Base-by-base conservation (phyloP, 2,113 vertebrate genomes). In the Catagonus wagneri region DNA sequence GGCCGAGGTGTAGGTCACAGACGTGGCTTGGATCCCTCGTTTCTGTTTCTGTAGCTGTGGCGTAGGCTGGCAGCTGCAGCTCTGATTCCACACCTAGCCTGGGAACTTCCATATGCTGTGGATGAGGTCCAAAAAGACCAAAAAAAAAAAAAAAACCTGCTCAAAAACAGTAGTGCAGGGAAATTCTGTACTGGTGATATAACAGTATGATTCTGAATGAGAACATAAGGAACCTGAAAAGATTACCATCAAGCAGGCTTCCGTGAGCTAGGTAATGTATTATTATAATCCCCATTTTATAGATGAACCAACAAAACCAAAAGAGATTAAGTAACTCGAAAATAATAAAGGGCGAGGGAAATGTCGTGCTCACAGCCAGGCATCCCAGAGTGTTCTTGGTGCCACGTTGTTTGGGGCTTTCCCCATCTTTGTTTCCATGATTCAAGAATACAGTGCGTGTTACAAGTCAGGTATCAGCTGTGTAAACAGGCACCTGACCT, bases 201-300 rank as follows among this genome's bases (percentile, higher is more conserved):
- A 94, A 89, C 80, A 96, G 69, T 34, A 84, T 27, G 58, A 83
- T 56, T 58, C 83, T 89, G 72, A 96, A 81, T 54, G 69, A 92
- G 66, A 94, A 69, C 15, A 72, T 85, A 89, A 94, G 66, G 56
- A 58, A 44, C 6, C 4, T 79, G 60, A 74, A 95, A 56, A 92
- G 81, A 85, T 60, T 72, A 90, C 66, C 39, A 84, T 66, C 16
- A 56, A 79, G 25, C 80, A 69, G 22, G 27, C 17, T 90, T 20
- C 79, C 83, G 72, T 34, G 10, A 94, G 32, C 32, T n/a, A 58
- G 34, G 13, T 66, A 79, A 44, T 63, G 2, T 44, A 76, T 74
- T 94, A 61, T 83, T 71, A 83, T 20, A 96, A 66, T 56, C 29
- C 20, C 19, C 44, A 71, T 79, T 96, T 93, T 92, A 85, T 17